Percentiles rank a stretch among this genome's conserved stretches.
These are phyloP conservation scores for Actinopyga echinites DNA, from an alignment of 53 echinoderm and acorn worm genomes.

Conservation along the genomic window DNA sequence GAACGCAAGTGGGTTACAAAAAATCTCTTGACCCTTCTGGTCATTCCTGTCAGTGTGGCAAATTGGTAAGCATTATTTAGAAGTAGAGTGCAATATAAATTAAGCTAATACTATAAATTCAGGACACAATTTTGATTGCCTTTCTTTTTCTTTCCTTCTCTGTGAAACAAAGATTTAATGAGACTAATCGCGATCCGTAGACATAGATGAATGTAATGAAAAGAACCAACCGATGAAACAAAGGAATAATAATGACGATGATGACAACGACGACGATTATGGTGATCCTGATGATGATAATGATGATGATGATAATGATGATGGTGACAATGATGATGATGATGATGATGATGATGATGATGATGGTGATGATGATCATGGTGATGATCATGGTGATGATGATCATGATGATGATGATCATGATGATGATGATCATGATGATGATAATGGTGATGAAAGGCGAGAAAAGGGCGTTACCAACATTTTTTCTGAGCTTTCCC, in stretches of 20 bases:
- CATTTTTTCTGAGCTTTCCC: not conserved
- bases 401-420: conserved; percentile 35
- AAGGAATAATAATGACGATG: not conserved
- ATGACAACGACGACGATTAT: not conserved
- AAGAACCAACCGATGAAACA: not conserved
- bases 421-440: conserved; percentile 35
- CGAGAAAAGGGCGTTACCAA: conserved; percentile 12
- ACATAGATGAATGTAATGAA: too few relatives aligned
- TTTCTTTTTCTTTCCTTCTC: too few relatives aligned
- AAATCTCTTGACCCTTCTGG: too few relatives aligned
- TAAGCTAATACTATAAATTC: too few relatives aligned
- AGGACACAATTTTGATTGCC: too few relatives aligned
- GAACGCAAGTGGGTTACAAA: too few relatives aligned
- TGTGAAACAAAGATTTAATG: too few relatives aligned
- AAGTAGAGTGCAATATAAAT: too few relatives aligned
- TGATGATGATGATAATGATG: conserved; percentile 39
- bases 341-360: conserved; percentile 34
- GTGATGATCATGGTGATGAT: conserved; percentile 42
- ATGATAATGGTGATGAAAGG: not conserved
- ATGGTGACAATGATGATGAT: conserved; percentile 2
- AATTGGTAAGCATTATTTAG: too few relatives aligned
- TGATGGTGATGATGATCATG: conserved; percentile 49
- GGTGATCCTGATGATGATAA: not conserved
- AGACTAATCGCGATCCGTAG: not conserved
- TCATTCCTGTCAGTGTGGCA: too few relatives aligned